Conservation (phyloP, 2,888 invertebrate species). For the Papilio gigon region DNA sequence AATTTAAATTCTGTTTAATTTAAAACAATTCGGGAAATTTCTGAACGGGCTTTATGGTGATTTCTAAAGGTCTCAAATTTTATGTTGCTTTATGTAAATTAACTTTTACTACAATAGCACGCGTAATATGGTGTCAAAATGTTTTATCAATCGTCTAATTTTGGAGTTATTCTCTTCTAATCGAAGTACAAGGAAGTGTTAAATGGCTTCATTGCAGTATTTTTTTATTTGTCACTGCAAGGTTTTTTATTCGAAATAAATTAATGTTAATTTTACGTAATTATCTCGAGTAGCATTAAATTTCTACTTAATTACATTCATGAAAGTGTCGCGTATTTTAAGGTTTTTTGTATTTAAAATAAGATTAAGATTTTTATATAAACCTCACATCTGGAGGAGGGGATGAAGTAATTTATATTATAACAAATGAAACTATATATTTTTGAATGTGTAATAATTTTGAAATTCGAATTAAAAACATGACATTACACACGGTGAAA, state of each 20-base stretch:
- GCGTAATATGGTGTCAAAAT: too few relatives aligned
- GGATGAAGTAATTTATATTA: background rate
- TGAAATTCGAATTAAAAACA: too few relatives aligned
- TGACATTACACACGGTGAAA: background rate
- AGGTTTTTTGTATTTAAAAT: constrained; percentile 14
- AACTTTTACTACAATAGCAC: background rate
- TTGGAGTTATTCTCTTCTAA: too few relatives aligned
- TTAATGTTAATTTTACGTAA: constrained; percentile 1
- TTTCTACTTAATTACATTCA: constrained; percentile 42
- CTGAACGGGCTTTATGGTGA: background rate
- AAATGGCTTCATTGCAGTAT: background rate
- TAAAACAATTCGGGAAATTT: background rate
- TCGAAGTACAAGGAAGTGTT: too few relatives aligned
- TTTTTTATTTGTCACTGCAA: background rate
- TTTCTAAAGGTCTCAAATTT: background rate
- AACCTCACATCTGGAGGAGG: background rate
- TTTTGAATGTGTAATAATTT: background rate
- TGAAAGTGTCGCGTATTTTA: constrained; percentile 15
- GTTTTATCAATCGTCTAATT: too few relatives aligned
- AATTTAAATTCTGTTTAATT: too few relatives aligned
- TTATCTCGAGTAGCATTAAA: constrained; percentile 10
- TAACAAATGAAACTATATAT: background rate
- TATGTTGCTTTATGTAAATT: background rate
- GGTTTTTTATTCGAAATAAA: background rate
- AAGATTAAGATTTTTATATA: constrained; percentile 8